Base-by-base conservation (phyloP, 2,797 vertebrate genomes). In the Euthynnus affinis region DNA sequence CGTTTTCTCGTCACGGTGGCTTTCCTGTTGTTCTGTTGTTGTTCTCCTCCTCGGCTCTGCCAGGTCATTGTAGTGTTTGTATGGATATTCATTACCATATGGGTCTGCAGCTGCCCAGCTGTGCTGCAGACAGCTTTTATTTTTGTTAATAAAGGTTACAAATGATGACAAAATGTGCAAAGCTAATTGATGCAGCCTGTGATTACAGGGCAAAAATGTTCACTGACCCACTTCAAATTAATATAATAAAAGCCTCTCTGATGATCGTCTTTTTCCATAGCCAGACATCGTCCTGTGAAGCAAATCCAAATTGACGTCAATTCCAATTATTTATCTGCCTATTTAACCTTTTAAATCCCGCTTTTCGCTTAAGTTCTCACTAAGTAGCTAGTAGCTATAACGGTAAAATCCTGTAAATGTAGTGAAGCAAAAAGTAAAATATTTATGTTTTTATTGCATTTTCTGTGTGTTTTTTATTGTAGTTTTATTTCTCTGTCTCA, bases 251-350 rank as follows among this genome's bases (percentile, higher is more conserved):
- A 75, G 2, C 10, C 17, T 53, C 51, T 57, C 25, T 0, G 61
- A 78, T 84, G 74, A 86, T 64, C 69, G 0, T 72, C 55, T 84
- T 88, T 82, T 86, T 82, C 84, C 74, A 76, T 23, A 40, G 52
- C 22, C 29, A 23, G 17, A 44, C 32, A 5, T 32, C 20, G 1
- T 4, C n/a, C 18, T 20, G 29, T 32, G 60, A 60, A 65, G 42
- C 6, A n/a, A 10, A 18, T 42, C 14, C 58, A 48, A 70, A 61
- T 18, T 40, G 18, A 52, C 7, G 12, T 70, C 55, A n/a, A 10
- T 14, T 55, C 14, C 23, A 42, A 6, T 51, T 17, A 60, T 66
- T 51, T 17, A 60, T 66, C 42, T 53, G 15, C 42, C 14, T 1
- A 0, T 74, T 77, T 66, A 61, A 66, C 46, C 32, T 60, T 29